These are phyloP conservation scores for Stenolophus ochropezus DNA, from an alignment of 2,888 invertebrate genomes.

Conservation along the genomic window DNA sequence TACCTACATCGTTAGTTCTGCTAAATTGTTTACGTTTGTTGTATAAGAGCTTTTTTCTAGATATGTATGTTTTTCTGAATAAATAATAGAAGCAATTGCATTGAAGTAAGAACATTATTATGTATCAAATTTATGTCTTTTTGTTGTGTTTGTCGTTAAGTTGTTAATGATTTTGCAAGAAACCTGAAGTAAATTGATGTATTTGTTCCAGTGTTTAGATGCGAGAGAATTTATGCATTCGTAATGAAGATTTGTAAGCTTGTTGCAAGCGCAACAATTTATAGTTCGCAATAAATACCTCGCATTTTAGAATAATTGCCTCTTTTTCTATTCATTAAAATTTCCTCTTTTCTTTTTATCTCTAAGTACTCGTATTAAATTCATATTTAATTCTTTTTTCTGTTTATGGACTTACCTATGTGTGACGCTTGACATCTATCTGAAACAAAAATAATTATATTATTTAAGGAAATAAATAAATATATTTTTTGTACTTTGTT, in stretches of 20 bases:
- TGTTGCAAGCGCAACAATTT: neutral
- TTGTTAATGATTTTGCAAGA: constrained; percentile 1
- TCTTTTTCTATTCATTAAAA: neutral
- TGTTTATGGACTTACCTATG: no score
- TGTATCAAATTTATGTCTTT: constrained; percentile 10
- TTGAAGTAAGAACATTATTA: neutral
- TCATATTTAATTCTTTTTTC: no score
- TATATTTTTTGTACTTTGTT: no score
- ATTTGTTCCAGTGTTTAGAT: constrained; percentile 4
- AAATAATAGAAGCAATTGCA: constrained; percentile 16
- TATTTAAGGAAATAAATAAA: no score
- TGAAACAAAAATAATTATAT: no score
- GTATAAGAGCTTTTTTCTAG: constrained; percentile 14
- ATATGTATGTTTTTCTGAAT: neutral
- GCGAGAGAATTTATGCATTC: constrained; percentile 4
- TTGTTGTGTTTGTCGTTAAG: neutral
- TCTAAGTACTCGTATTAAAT: neutral
- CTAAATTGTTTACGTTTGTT: constrained; percentile 7
- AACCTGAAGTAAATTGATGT: constrained; percentile 31
- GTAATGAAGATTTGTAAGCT: neutral
- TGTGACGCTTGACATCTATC: no score
- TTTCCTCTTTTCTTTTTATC: neutral
- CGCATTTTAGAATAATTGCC: neutral
- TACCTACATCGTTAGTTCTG: constrained; percentile 39
- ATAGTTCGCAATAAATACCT: neutral